These are phyloP conservation scores for Oligia fasciuncula DNA, from an alignment of 2,888 invertebrate genomes.

Conservation along the genomic window DNA sequence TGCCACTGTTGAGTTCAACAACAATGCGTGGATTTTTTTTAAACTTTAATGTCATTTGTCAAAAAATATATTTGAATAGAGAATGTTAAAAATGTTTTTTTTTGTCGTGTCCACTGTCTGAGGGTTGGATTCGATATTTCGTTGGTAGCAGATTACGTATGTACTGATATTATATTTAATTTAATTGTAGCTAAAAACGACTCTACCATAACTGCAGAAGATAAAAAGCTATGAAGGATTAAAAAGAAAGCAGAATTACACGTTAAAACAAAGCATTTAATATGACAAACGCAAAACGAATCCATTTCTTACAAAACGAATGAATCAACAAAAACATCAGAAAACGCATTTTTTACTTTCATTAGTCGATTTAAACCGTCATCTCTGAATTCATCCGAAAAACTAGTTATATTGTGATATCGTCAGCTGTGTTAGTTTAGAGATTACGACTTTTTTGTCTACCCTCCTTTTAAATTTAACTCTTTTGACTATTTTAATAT, in stretches of 20 bases:
- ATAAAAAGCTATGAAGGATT: slow-evolving; percentile 5
- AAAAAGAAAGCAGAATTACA: slow-evolving; percentile 11
- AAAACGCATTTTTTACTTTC: slow-evolving; percentile 48
- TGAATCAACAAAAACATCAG: slow-evolving; percentile 51
- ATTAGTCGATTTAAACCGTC: slow-evolving; percentile 61
- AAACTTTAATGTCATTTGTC: slow-evolving; percentile 71
- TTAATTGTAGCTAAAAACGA: not conserved
- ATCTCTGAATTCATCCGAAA: slow-evolving; percentile 61
- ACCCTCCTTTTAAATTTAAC: slow-evolving; percentile 89
- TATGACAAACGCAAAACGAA: slow-evolving; percentile 58
- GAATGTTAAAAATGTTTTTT: slow-evolving; percentile 52
- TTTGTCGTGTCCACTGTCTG: slow-evolving; percentile 7
- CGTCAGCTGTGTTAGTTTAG: slow-evolving; percentile 88
- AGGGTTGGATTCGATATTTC: slow-evolving; percentile 19
- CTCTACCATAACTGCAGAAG: not conserved
- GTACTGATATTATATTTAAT: not conserved
- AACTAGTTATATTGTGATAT: slow-evolving; percentile 76
- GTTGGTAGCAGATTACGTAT: slow-evolving; percentile 4
- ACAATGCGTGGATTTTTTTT: slow-evolving; percentile 72
- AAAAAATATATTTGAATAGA: slow-evolving; percentile 72
- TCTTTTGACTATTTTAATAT: slow-evolving; percentile 90
- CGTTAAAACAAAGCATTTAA: slow-evolving; percentile 23
- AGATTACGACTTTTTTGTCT: slow-evolving; percentile 83
- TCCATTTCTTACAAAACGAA: slow-evolving; percentile 47
- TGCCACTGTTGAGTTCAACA: slow-evolving; percentile 80